These are phyloP conservation scores for Melinaea menophilus DNA, from an alignment of 2,888 invertebrate genomes.

Conservation along the genomic window DNA sequence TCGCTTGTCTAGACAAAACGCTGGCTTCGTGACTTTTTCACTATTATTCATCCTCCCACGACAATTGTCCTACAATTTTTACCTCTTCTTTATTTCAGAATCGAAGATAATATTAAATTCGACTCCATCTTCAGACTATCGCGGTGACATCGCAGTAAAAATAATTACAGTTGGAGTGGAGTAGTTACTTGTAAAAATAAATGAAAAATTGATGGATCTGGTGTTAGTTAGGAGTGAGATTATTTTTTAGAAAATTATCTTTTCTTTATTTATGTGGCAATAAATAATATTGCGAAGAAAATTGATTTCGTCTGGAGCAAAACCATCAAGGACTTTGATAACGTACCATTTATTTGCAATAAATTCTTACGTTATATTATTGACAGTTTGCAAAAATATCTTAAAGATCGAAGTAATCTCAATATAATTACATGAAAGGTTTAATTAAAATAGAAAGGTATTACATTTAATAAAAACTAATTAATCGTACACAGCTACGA, in stretches of 20 bases:
- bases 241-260: slow-evolving; percentile 8
- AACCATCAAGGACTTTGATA: slow-evolving; percentile 2
- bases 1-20: slow-evolving; percentile 70
- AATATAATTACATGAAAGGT: not conserved
- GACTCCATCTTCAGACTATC: slow-evolving; percentile 58
- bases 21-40: slow-evolving; percentile 68
- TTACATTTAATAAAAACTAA: too few relatives aligned
- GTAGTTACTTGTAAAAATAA: slow-evolving; percentile 45
- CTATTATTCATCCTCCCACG: slow-evolving; percentile 65
- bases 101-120: slow-evolving; percentile 68
- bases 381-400: not conserved
- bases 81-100: slow-evolving; percentile 49
- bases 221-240: slow-evolving; percentile 13
- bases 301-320: slow-evolving; percentile 8
- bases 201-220: slow-evolving; percentile 29
- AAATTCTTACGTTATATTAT: not conserved
- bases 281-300: slow-evolving; percentile 14
- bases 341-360: slow-evolving; percentile 3
- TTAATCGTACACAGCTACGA: too few relatives aligned
- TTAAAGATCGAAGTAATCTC: not conserved
- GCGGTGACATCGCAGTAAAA: slow-evolving; percentile 40
- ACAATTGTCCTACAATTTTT: slow-evolving; percentile 53
- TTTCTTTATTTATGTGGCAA: slow-evolving; percentile 16
- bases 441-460: not conserved
- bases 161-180: slow-evolving; percentile 56